These are phyloP conservation scores for Murina feae DNA, from an alignment of 2,113 vertebrate species.

Conservation along the genomic window DNA sequence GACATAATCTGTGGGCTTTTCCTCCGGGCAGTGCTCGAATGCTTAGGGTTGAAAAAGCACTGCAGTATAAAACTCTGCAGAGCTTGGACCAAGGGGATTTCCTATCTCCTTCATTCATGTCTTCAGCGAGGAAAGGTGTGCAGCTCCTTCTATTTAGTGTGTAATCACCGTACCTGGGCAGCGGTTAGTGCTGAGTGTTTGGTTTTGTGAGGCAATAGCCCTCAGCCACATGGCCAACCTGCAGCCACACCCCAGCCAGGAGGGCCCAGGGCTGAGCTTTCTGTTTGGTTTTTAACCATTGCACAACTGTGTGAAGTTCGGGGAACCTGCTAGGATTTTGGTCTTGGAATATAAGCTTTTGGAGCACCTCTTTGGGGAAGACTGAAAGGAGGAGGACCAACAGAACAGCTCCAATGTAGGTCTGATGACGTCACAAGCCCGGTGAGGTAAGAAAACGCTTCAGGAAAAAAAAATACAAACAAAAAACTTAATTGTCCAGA, in stretches of 20 bases:
- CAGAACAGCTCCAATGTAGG: neutral
- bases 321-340: neutral
- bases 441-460: slow-evolving; percentile 16
- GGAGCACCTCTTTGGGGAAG: neutral
- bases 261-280: slow-evolving; percentile 15
- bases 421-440: neutral
- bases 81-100: slow-evolving; percentile 41
- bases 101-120: neutral
- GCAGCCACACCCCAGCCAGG: neutral
- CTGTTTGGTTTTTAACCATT: slow-evolving; percentile 29
- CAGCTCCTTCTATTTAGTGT: neutral
- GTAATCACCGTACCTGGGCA: slow-evolving; percentile 11
- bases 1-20: neutral
- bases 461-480: neutral
- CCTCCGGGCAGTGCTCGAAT: neutral
- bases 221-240: neutral
- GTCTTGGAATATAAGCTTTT: neutral
- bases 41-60: neutral
- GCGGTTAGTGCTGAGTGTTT: neutral
- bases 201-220: slow-evolving; percentile 7
- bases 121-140: slow-evolving; percentile 11
- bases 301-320: neutral
- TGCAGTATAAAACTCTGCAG: neutral
- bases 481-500: neutral
- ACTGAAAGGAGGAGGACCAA: neutral